Conservation (phyloP, 2,888 invertebrate genomes). For the Mythimna lalbum region DNA sequence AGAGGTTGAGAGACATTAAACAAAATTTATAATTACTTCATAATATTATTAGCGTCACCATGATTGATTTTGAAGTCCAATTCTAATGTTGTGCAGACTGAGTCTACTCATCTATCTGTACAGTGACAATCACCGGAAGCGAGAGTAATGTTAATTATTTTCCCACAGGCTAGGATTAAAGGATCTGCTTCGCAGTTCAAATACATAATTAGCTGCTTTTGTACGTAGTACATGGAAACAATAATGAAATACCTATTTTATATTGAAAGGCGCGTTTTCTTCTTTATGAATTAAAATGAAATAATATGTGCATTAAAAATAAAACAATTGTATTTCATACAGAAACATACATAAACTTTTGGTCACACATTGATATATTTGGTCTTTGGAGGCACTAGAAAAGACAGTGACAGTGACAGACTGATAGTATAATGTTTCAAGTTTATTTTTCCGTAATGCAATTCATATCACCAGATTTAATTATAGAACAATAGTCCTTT, state of each 20-base stretch:
- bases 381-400: background rate
- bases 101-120: background rate
- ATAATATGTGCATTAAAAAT: background rate
- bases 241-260: background rate
- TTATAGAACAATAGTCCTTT: background rate
- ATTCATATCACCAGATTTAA: background rate
- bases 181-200: conserved; percentile 32
- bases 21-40: background rate
- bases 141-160: conserved; percentile 54
- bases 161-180: conserved; percentile 32
- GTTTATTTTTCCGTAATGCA: background rate
- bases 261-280: background rate
- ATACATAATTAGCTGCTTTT: conserved; percentile 29
- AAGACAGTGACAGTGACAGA: background rate
- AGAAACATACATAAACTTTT: background rate
- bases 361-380: background rate
- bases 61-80: background rate
- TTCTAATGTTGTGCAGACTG: background rate
- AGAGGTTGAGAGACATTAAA: background rate
- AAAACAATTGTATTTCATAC: background rate
- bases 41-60: too few species aligned
- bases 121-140: conserved; percentile 15
- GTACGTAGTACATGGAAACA: background rate
- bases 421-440: too few species aligned
- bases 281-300: background rate